These are phyloP conservation scores for Heliconius eleuchia DNA, from an alignment of 1,140 invertebrate genomes.

Conservation along the genomic window DNA sequence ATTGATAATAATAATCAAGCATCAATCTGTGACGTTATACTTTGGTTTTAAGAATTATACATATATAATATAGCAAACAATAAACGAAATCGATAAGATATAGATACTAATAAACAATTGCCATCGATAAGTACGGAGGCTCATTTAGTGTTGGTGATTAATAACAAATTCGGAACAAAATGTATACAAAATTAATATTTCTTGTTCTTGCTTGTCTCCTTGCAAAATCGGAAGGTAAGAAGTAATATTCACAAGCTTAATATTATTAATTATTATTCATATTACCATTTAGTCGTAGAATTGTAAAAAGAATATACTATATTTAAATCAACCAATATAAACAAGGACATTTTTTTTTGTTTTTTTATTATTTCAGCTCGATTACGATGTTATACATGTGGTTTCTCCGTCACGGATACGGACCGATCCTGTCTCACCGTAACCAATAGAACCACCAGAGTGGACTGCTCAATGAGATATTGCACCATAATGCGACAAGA, in stretches of 20 bases:
- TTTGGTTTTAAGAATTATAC: slow-evolving; percentile 25
- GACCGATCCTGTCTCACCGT: slow-evolving; percentile 70
- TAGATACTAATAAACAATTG: not conserved
- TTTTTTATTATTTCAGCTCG: slow-evolving; percentile 47
- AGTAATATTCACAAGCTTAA: not conserved
- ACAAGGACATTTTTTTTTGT: not conserved
- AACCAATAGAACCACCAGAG: slow-evolving; percentile 55
- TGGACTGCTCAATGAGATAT: slow-evolving; percentile 72
- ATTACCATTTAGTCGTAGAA: too few relatives aligned
- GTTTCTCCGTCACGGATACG: slow-evolving; percentile 64
- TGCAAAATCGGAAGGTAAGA: slow-evolving; percentile 39
- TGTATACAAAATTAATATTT: slow-evolving; percentile 43
- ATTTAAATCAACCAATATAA: too few relatives aligned
- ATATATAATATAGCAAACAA: slow-evolving; percentile 18
- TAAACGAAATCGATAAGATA: slow-evolving; percentile 41
- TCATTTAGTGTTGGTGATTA: slow-evolving; percentile 17
- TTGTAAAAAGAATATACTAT: too few relatives aligned
- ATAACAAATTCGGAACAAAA: slow-evolving; percentile 30
- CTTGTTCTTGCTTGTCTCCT: slow-evolving; percentile 34
- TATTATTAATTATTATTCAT: too few relatives aligned
- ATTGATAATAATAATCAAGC: not conserved
- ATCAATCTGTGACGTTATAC: not conserved
- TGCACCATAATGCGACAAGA: slow-evolving; percentile 80
- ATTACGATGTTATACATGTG: slow-evolving; percentile 75
- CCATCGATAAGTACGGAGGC: slow-evolving; percentile 10